These are phyloP conservation scores for Galeruca laticollis DNA, from an alignment of 2,888 invertebrate species.

Conservation along the genomic window DNA sequence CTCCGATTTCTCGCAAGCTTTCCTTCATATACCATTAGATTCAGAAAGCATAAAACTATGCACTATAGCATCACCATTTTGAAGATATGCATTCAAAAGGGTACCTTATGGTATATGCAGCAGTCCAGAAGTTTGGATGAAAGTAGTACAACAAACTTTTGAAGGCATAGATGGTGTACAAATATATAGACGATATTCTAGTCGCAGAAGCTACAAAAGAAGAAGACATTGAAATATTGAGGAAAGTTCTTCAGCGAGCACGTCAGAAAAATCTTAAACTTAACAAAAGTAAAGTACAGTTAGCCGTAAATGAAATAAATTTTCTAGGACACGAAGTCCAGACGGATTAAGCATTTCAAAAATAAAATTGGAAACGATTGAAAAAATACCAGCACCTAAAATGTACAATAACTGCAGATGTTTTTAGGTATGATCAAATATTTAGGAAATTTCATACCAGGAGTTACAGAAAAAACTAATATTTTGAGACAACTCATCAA, in stretches of 20 bases:
- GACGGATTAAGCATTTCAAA: background rate
- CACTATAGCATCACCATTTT: slow-evolving; percentile 5
- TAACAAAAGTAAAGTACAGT: slow-evolving; percentile 6
- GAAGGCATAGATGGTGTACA: background rate
- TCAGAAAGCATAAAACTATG: slow-evolving; percentile 2
- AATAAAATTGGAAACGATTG: slow-evolving; percentile 22
- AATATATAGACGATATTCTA: slow-evolving; percentile 5
- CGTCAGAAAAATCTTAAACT: background rate
- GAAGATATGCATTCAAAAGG: no score
- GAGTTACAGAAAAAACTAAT: slow-evolving; percentile 33
- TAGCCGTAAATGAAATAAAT: background rate
- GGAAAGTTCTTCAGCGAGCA: background rate
- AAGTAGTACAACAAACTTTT: slow-evolving; percentile 1
- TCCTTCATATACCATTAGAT: slow-evolving; percentile 10
- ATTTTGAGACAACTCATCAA: slow-evolving; percentile 29
- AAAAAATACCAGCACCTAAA: slow-evolving; percentile 22
- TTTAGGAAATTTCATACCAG: slow-evolving; percentile 35
- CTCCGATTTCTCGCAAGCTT: background rate
- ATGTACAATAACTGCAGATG: slow-evolving; percentile 35
- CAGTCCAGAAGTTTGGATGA: slow-evolving; percentile 9
- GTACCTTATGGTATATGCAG: slow-evolving; percentile 7
- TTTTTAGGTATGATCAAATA: no score
- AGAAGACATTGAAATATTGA: slow-evolving; percentile 2
- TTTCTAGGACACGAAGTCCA: no score
- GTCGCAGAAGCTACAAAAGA: background rate